phyloP scores from a whole-genome alignment of 2,888 invertebrate genomes.

The Monochamus alternatus region DNA sequence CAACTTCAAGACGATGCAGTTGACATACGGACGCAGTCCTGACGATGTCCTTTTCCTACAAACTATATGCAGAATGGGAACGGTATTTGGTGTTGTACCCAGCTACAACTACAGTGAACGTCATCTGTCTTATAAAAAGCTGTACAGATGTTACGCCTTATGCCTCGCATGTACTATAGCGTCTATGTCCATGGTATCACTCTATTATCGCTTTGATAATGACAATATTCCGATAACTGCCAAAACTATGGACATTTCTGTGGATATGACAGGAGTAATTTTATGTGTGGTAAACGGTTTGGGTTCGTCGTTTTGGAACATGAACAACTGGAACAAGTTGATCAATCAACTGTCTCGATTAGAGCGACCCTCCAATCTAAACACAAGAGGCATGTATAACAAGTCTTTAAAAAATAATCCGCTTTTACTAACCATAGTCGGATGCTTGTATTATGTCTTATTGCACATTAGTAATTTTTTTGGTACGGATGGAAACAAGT shows the following conservation, averaged over 20 bases:
- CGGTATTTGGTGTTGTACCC: background rate
- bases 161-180: background rate
- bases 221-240: background rate
- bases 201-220: background rate
- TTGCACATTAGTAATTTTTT: no score
- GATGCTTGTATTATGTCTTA: no score
- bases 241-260: background rate
- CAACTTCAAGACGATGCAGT: no score
- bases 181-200: no score
- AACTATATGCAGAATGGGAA: background rate
- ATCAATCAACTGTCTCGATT: background rate
- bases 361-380: background rate
- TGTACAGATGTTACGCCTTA: constrained; percentile 2
- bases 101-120: background rate
- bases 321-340: background rate
- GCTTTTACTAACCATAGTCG: no score
- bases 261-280: background rate
- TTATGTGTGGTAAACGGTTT: background rate
- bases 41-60: no score
- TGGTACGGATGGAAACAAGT: no score
- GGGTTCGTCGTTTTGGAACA: background rate
- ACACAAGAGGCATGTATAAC: background rate
- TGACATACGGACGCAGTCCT: no score
- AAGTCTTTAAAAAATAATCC: background rate
- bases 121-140: background rate